Evolutionary conservation across 2,797 vertebrate genomes (phyloP), one percentile per base, ranked within the genome.

Genomic region (Coregonus ussuriensis): DNA sequence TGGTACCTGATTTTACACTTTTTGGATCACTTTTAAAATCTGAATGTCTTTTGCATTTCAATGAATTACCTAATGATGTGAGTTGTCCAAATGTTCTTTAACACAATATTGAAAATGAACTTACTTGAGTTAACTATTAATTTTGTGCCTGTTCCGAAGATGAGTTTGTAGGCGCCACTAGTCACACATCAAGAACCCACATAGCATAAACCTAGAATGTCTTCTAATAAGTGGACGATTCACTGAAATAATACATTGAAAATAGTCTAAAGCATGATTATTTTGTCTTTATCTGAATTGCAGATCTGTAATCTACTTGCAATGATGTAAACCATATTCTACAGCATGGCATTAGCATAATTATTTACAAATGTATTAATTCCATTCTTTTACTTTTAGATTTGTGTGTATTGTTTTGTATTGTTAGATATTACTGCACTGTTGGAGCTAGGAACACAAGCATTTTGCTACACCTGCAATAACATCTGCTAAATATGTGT

Each of bases 61-160:
- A 59, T 21, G 1, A 59, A 56, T 15, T 15, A 18, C 53, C 5
- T 59, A 5, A 18, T 59, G 56, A 62, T 25, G 6, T 62, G 21
- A 62, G 9, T 16, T 62, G 2, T 6, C 7, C 6, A 62, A 62
- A 3, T 9, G 59, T 6, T 21, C n/a, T 21, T 25, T 25, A 62
- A 5, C 3, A 21, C 1, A 62, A 3, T 63, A 16, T 33, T 33
- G 14, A 68, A 59, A 11, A 33, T 21, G 3, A 13, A 84, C 72
- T 77, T 76, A 82, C 74, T 72, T 18, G 78, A 62, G 1, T 68
- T 0, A 59, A 88, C 72, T 4, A 16, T 78, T 0, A 91, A 52
- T 85, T 84, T 83, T 2, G 74, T 82, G 31, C 85, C 87, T 68
- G 71, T 77, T 5, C 82, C 85, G 83, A 90, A 90, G 71, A 86